Evolutionary conservation across 2,113 vertebrate genomes (phyloP).

Genomic region (Cyprinodon tularosa): DNA sequence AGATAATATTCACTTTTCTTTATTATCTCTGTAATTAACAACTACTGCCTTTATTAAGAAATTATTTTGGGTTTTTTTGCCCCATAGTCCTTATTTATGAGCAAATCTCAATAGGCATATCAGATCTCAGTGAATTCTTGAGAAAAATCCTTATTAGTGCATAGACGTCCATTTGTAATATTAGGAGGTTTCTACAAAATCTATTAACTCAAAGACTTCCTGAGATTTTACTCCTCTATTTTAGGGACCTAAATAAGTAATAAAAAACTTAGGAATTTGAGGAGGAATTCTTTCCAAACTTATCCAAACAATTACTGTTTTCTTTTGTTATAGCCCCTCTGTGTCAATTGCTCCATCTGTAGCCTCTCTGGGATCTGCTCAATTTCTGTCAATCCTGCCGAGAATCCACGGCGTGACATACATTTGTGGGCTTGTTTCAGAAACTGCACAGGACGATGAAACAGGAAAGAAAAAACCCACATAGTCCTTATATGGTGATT

Average conservation of each 20-base stretch:
- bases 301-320: conserved; percentile 28
- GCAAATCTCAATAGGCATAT: too few relatives aligned
- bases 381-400: conserved; percentile 22
- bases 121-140: too few relatives aligned
- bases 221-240: not conserved
- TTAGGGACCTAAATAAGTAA: not conserved
- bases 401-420: conserved; percentile 22
- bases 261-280: conserved; percentile 19
- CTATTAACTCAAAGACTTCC: not conserved
- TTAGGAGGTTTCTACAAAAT: not conserved
- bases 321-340: conserved; percentile 13
- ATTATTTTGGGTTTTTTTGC: too few relatives aligned
- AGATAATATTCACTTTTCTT: too few relatives aligned
- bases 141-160: not conserved
- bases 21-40: too few relatives aligned
- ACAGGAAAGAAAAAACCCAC: conserved; percentile 30
- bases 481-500: conserved; percentile 13
- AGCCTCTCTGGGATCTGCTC: conserved; percentile 18
- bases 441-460: conserved; percentile 55
- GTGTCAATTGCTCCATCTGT: conserved; percentile 25
- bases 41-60: too few relatives aligned
- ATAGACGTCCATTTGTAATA: not conserved
- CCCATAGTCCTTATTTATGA: too few relatives aligned
- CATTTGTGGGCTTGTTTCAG: conserved; percentile 16
- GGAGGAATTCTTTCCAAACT: conserved; percentile 28